Evolutionary conservation across 2,113 vertebrate genomes (phyloP).

Genomic region (Ivindomyrus marchei): DNA sequence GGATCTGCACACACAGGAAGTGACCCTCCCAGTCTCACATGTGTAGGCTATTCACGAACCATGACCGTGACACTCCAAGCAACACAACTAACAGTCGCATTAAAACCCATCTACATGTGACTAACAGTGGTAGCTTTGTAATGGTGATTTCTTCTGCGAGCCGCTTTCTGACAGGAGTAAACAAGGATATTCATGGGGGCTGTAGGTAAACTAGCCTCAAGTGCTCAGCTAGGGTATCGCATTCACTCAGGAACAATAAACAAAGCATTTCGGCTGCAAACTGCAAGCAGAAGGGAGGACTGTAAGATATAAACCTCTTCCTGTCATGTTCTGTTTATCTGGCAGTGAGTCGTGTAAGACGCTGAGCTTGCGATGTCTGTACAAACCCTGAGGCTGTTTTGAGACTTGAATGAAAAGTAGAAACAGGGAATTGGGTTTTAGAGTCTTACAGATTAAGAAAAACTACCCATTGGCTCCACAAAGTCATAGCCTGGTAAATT

Average conservation of each 20-base stretch:
- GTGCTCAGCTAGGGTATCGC: neutral
- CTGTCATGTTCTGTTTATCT: neutral
- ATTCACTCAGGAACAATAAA: neutral
- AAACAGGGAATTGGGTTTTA: neutral
- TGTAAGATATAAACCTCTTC: neutral
- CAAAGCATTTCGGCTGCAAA: neutral
- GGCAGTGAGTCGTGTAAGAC: neutral
- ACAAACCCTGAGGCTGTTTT: constrained; percentile 4
- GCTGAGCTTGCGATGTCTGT: neutral
- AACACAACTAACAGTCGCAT: neutral
- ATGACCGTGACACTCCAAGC: neutral
- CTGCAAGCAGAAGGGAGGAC: neutral
- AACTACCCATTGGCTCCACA: neutral
- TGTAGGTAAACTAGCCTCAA: neutral
- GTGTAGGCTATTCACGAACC: neutral
- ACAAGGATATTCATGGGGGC: neutral
- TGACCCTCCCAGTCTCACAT: neutral
- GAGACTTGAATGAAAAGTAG: neutral
- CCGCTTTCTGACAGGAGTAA: neutral
- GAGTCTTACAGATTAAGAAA: neutral
- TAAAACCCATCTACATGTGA: neutral
- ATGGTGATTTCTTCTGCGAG: neutral
- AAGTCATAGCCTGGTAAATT: neutral
- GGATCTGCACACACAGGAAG: neutral
- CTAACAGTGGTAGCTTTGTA: neutral